These are phyloP conservation scores for Epistrophe eligans DNA, from an alignment of 2,888 invertebrate species.

Conservation along the genomic window DNA sequence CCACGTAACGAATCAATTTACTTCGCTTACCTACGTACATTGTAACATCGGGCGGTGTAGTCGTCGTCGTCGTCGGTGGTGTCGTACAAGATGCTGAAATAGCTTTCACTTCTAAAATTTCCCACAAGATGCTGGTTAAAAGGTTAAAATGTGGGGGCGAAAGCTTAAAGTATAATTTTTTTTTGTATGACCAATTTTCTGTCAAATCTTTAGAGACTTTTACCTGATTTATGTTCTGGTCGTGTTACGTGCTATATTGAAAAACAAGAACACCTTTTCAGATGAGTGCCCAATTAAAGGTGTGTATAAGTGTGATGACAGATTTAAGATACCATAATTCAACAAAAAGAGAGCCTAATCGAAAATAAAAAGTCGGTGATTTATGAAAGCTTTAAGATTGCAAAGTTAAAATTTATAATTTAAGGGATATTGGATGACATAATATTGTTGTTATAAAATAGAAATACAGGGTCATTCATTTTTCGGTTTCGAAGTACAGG, in stretches of 20 bases:
- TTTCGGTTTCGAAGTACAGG: too few relatives aligned
- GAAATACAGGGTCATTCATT: too few relatives aligned
- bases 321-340: background rate
- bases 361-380: background rate
- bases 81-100: conserved; percentile 26
- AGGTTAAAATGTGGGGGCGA: background rate
- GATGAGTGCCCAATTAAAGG: background rate
- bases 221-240: conserved; percentile 6
- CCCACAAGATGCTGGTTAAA: conserved; percentile 12
- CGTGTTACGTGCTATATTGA: background rate
- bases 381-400: background rate
- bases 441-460: background rate
- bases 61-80: background rate
- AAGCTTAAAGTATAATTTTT: background rate
- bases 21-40: background rate
- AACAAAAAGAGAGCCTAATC: background rate
- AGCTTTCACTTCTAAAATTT: conserved; percentile 23
- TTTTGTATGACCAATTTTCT: conserved; percentile 37
- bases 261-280: background rate
- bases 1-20: conserved; percentile 67
- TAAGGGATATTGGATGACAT: background rate
- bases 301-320: too few relatives aligned
- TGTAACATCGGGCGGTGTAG: background rate
- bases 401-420: background rate
- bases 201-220: conserved; percentile 26